These are phyloP conservation scores for Diploscapter pachys DNA, from an alignment of 1,140 invertebrate genomes.

Conservation along the genomic window DNA sequence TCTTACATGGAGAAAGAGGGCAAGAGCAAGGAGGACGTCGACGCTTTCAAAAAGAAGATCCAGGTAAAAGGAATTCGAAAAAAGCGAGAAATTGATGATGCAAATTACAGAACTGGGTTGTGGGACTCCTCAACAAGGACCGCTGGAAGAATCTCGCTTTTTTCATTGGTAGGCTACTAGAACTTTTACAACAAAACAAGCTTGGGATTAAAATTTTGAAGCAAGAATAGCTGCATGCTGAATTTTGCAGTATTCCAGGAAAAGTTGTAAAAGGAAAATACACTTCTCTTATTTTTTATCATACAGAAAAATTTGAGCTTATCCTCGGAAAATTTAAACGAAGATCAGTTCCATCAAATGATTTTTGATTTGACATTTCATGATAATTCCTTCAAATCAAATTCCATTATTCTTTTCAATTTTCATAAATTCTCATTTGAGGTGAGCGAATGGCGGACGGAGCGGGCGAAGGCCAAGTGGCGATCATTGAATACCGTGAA, in stretches of 20 bases:
- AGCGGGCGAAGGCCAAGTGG: constrained; percentile 67
- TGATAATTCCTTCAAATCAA: too few relatives aligned
- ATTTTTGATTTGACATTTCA: too few relatives aligned
- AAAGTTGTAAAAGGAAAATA: too few relatives aligned
- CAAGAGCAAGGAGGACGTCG: constrained; percentile 84
- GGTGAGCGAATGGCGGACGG: constrained; percentile 67
- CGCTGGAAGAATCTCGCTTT: constrained; percentile 86
- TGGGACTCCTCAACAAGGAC: constrained; percentile 51
- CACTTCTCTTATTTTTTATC: too few relatives aligned
- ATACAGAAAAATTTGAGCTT: too few relatives aligned
- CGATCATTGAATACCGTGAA: constrained; percentile 83
- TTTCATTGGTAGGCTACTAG: constrained; percentile 70
- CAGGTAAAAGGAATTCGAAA: constrained; percentile 61
- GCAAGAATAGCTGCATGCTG: too few relatives aligned
- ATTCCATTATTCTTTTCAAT: constrained; percentile 16
- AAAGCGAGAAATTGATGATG: too few relatives aligned
- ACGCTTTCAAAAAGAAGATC: constrained; percentile 90
- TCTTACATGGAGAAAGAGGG: constrained; percentile 70
- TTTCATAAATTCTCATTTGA: constrained; percentile 41
- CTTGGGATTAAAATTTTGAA: too few relatives aligned
- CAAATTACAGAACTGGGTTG: constrained; percentile 60
- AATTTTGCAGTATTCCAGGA: too few relatives aligned
- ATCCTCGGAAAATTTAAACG: too few relatives aligned
- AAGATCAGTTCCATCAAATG: too few relatives aligned
- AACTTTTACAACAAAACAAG: too few relatives aligned